Evolutionary conservation across 2,113 vertebrate species (phyloP).

Genomic region (Gymnogyps californianus): DNA sequence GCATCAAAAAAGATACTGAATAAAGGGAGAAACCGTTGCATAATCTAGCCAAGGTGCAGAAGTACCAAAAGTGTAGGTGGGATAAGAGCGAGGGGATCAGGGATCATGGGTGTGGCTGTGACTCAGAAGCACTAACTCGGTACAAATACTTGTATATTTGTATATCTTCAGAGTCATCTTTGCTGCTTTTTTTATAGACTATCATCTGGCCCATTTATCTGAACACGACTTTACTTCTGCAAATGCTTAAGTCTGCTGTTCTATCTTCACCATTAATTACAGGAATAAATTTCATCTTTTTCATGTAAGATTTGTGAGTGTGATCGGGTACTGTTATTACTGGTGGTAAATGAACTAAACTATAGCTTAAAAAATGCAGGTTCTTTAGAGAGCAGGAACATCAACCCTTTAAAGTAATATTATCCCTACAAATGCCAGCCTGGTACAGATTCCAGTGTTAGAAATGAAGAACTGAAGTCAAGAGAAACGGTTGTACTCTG

Average conservation of each 20-base stretch:
- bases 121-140: fast-evolving
- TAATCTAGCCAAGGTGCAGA: background rate
- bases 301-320: background rate
- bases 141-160: background rate
- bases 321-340: background rate
- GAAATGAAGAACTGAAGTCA: background rate
- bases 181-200: background rate
- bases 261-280: background rate
- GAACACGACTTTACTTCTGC: background rate
- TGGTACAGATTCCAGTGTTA: background rate
- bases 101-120: background rate
- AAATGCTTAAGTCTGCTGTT: background rate
- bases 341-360: background rate
- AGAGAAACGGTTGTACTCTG: background rate
- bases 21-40: background rate
- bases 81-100: background rate
- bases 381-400: background rate
- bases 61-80: background rate
- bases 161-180: background rate
- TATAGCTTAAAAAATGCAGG: background rate
- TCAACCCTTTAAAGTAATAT: background rate
- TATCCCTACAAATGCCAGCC: background rate
- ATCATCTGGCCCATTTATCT: background rate
- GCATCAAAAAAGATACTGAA: background rate
- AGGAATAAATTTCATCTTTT: background rate